A percentile compares a stretch with the other conserved stretches of the same genome.
Conservation (phyloP, 2,797 vertebrate genomes). For the Cryptoprocta ferox region DNA sequence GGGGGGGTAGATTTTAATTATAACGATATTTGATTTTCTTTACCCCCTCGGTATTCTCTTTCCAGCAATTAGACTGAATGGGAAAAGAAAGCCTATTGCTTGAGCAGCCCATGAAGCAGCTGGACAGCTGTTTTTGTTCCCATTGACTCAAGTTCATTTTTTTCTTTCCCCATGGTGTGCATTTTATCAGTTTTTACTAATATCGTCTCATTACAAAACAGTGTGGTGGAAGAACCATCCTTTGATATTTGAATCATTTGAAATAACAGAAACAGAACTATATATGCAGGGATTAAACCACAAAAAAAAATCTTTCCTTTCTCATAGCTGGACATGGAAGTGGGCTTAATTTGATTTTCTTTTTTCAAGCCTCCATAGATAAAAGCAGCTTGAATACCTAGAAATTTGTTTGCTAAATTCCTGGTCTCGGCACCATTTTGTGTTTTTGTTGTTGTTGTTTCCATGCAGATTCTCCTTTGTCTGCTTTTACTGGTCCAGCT, state of each 20-base stretch:
- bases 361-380: slow-evolving; percentile 84
- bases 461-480: slow-evolving; percentile 86
- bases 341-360: slow-evolving; percentile 94
- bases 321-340: slow-evolving; percentile 92
- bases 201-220: slow-evolving; percentile 68
- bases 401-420: slow-evolving; percentile 71
- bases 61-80: not conserved
- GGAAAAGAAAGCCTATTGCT: not conserved
- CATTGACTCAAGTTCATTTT: not conserved
- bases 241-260: slow-evolving; percentile 69
- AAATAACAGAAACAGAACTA: slow-evolving; percentile 77
- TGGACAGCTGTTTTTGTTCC: not conserved
- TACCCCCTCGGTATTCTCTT: not conserved
- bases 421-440: slow-evolving; percentile 88
- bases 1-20: not conserved
- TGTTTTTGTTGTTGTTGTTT: slow-evolving; percentile 89
- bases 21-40: not conserved
- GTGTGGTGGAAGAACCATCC: slow-evolving; percentile 59
- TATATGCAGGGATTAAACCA: slow-evolving; percentile 55
- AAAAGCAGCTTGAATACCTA: slow-evolving; percentile 84
- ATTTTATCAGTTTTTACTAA: slow-evolving; percentile 82
- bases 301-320: slow-evolving; percentile 67
- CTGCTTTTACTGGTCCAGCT: slow-evolving; percentile 86
- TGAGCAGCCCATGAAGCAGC: not conserved
- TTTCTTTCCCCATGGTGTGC: not conserved